These are phyloP conservation scores for Spodoptera frugiperda DNA, from an alignment of 1,140 invertebrate species.

Conservation along the genomic window DNA sequence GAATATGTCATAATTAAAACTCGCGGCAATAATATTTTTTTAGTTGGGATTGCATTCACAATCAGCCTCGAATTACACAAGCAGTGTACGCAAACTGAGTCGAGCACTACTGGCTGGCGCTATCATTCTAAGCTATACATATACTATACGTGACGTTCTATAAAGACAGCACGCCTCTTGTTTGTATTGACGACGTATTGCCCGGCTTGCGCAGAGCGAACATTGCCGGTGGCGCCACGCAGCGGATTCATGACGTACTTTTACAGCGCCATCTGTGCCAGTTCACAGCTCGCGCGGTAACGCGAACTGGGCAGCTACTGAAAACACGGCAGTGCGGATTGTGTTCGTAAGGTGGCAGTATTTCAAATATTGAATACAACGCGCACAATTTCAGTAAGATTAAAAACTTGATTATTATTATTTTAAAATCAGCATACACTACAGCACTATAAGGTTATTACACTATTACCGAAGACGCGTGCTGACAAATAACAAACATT, in stretches of 20 bases:
- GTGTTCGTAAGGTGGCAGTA: conserved; percentile 12
- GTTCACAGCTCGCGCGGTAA: neutral
- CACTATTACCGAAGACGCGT: no score
- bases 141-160: conserved; percentile 72
- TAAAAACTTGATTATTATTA: no score
- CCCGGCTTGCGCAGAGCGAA: conserved; percentile 67
- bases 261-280: conserved; percentile 46
- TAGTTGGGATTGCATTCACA: conserved; percentile 67
- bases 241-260: conserved; percentile 25
- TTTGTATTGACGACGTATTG: conserved; percentile 84
- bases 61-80: conserved; percentile 74
- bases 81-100: conserved; percentile 75
- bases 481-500: no score
- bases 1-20: conserved; percentile 69
- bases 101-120: conserved; percentile 75
- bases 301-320: neutral
- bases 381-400: no score
- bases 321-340: neutral
- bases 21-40: conserved; percentile 69
- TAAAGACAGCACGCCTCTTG: conserved; percentile 71
- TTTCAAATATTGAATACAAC: neutral
- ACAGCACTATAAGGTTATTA: no score
- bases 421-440: no score
- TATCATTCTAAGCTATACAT: conserved; percentile 75
- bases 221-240: conserved; percentile 18